Evolutionary conservation across 1,140 invertebrate species (phyloP).

Genomic region (Aethina tumida): DNA sequence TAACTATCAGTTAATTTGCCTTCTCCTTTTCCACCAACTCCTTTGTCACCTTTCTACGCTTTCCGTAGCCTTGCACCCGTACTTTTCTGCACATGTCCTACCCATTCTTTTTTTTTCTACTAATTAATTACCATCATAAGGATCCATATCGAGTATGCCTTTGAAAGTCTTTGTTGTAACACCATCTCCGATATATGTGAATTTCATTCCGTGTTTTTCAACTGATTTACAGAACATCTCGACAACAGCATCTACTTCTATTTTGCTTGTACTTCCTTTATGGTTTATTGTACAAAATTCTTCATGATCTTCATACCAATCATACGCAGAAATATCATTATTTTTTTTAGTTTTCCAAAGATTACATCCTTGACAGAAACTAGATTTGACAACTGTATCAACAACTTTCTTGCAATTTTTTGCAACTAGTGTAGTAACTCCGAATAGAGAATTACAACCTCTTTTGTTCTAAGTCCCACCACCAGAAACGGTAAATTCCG

Average conservation of each 20-base stretch:
- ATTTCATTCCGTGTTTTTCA: conserved; percentile 12
- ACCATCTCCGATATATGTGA: conserved; percentile 26
- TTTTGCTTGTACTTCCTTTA: conserved; percentile 19
- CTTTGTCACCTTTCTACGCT: conserved; percentile 18
- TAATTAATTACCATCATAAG: conserved; percentile 13
- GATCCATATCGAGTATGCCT: conserved; percentile 13
- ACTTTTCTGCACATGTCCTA: conserved; percentile 24
- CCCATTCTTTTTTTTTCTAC: conserved; percentile 23
- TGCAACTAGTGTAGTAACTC: too few species aligned
- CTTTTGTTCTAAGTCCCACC: too few species aligned
- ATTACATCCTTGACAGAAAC: too few species aligned
- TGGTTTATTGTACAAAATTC: conserved; percentile 18
- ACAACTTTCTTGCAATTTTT: too few species aligned
- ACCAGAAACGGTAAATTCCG: too few species aligned
- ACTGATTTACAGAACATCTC: conserved; percentile 4
- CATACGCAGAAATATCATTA: too few species aligned
- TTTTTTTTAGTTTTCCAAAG: too few species aligned
- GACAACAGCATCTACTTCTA: conserved; percentile 16
- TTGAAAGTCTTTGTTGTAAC: conserved; percentile 22
- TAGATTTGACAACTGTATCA: too few species aligned
- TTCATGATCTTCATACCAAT: conserved; percentile 15
- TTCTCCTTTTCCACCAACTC: conserved; percentile 15
- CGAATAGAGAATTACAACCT: too few species aligned
- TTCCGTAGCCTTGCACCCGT: conserved; percentile 19
- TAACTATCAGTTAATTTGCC: conserved; percentile 20